Percentiles rank a stretch among this genome's conserved stretches.
Conservation (phyloP, 2,113 vertebrate species). For the Oriolus oriolus region DNA sequence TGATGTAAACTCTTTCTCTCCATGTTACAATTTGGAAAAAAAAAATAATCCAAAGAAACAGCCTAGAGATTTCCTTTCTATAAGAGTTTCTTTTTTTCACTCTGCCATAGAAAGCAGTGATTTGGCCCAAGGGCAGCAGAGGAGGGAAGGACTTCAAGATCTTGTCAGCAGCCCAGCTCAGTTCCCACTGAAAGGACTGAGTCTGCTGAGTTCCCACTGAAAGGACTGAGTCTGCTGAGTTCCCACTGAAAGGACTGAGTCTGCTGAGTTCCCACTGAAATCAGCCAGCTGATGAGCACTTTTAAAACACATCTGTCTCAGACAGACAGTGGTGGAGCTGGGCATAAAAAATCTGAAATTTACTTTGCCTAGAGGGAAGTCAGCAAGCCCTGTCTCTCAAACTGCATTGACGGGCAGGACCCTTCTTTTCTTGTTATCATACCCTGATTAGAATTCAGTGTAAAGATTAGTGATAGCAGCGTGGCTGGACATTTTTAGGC, state of each 20-base stretch:
- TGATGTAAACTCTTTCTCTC: neutral
- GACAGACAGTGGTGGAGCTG: neutral
- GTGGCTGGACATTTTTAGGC: slow-evolving; percentile 8
- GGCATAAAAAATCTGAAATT: neutral
- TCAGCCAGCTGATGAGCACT: neutral
- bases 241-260: neutral
- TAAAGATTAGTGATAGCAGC: neutral
- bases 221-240: neutral
- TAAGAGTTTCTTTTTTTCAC: neutral
- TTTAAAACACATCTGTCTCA: neutral
- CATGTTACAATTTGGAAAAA: neutral
- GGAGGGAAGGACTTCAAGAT: neutral
- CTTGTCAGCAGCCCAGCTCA: neutral
- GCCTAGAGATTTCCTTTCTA: neutral
- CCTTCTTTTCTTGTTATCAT: neutral
- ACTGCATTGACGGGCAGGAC: neutral
- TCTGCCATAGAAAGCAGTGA: neutral
- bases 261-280: neutral
- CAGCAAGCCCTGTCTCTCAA: neutral
- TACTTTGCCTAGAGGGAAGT: neutral
- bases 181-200: neutral
- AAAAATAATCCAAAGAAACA: neutral
- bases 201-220: neutral
- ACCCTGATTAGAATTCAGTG: slow-evolving; percentile 8
- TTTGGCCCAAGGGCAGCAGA: neutral